phyloP scores from a whole-genome alignment of 2,797 vertebrate species.

The Platalea minor region DNA sequence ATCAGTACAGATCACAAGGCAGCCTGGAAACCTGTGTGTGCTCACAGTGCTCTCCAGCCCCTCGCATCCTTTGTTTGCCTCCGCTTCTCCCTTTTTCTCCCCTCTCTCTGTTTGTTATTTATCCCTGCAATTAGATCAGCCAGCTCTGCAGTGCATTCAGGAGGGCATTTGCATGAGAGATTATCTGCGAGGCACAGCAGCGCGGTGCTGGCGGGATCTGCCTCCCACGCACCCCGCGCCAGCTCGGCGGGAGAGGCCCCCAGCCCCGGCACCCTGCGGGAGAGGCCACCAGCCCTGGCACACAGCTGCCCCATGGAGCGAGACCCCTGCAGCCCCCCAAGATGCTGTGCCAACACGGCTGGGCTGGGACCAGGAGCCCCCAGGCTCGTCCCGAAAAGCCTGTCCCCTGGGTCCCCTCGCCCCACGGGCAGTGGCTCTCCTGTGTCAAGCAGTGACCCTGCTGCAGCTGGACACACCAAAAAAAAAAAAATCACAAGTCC shows the following conservation, averaged over 20 bases:
- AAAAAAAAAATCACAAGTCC: too few species aligned
- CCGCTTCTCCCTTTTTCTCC: background rate
- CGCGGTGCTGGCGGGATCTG: background rate
- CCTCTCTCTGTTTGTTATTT: background rate
- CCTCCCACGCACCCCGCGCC: background rate
- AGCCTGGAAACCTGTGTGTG: background rate
- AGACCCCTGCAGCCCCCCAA: background rate
- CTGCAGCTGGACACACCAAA: background rate
- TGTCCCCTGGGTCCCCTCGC: accelerated
- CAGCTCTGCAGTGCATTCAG: background rate
- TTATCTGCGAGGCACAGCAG: background rate
- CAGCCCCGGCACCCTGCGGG: background rate
- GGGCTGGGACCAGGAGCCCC: background rate
- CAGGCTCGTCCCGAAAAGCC: background rate
- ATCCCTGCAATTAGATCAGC: background rate
- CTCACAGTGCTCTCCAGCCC: background rate
- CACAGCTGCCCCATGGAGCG: accelerated
- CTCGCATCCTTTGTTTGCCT: background rate
- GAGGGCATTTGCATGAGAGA: background rate
- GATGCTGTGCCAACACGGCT: background rate
- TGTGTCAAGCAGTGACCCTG: background rate
- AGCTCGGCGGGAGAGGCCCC: background rate
- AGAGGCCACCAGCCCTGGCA: background rate
- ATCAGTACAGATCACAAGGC: background rate
- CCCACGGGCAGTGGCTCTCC: background rate